Base-by-base conservation (phyloP, 2,797 vertebrate genomes). In the Carapus acus region DNA sequence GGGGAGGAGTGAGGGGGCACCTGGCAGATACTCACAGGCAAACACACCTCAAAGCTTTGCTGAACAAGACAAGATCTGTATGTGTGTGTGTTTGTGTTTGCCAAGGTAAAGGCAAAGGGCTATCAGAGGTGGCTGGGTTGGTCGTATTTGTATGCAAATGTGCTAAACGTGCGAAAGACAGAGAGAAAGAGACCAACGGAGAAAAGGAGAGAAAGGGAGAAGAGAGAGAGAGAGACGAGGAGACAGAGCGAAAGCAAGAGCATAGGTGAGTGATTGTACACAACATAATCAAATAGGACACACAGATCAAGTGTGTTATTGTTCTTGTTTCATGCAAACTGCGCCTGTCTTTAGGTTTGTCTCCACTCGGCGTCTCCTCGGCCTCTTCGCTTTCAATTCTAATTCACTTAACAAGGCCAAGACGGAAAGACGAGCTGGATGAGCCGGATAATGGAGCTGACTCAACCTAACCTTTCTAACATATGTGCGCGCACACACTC, bases 351-450 rank as follows among this genome's bases (percentile, higher is more conserved):
- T 70, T 75, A 74, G 55, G 71, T 71, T 69, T 43, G 62, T 72
- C 73, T 79, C 76, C 69, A 49, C 61, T 4, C 47, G 13, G 56
- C 51, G 62, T 75, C 67, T 77, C 74, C 76, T 73, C 73, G 64
- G 69, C 57, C 62, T 67, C 62, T 58, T 74, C 68, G 57, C 76
- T 62, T 78, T 77, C 71, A 38, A 61, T 74, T 81, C 78, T 85
- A 84, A 88, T 88, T 86, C 80, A 85, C 78, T 87, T 87, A 87
- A 86, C 82, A 81, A 73, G 73, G 65, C 62, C 12, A 34, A 64
- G 69, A 79, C 62, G 74, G 67, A 66, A 54, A 73, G 54, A 83
- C 78, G 63, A 65, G 74, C 72, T 71, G 78, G 74, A 86, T 80
- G 65, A 77, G 69, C 27, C 47, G 79, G 78, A 82, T 85, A 82